Evolutionary conservation across 2,888 invertebrate species (phyloP).

Genomic region (Eubasilissa splendida): DNA sequence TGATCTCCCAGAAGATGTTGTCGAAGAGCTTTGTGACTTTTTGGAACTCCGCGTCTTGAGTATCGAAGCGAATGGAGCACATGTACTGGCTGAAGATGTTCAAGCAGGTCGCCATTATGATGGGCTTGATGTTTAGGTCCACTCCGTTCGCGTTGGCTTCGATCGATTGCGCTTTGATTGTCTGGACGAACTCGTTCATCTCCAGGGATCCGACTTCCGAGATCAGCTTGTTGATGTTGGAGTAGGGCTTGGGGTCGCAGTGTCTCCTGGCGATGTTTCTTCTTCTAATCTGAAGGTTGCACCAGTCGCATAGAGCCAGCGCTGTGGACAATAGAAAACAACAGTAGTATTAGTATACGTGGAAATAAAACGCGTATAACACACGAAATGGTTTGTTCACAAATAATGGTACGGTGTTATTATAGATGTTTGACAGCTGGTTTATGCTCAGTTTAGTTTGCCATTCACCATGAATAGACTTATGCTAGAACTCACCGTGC

Average conservation of each 20-base stretch:
- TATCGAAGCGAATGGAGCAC: constrained; percentile 85
- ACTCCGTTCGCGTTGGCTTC: constrained; percentile 63
- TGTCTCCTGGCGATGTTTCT: constrained; percentile 85
- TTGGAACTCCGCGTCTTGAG: constrained; percentile 79
- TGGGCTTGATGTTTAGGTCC: constrained; percentile 77
- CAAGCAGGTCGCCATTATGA: constrained; percentile 81
- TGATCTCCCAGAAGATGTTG: constrained; percentile 93
- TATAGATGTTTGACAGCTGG: too few species aligned
- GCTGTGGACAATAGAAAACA: constrained; percentile 74
- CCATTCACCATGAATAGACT: too few species aligned
- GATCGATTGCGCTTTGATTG: constrained; percentile 69
- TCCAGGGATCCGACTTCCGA: constrained; percentile 81
- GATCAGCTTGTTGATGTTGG: constrained; percentile 80
- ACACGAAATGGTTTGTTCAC: too few species aligned
- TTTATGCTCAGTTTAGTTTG: too few species aligned
- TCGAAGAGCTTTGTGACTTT: constrained; percentile 83
- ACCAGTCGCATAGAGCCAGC: constrained; percentile 91
- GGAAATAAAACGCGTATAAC: not conserved
- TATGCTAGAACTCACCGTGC: too few species aligned
- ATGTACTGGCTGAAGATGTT: constrained; percentile 92
- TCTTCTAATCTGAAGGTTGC: constrained; percentile 83
- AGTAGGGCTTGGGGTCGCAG: constrained; percentile 85
- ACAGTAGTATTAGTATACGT: constrained; percentile 41
- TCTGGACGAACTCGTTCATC: constrained; percentile 74
- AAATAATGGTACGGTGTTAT: too few species aligned